Evolutionary conservation across 2,888 invertebrate species (phyloP).

Genomic region (Nemurella pictetii): DNA sequence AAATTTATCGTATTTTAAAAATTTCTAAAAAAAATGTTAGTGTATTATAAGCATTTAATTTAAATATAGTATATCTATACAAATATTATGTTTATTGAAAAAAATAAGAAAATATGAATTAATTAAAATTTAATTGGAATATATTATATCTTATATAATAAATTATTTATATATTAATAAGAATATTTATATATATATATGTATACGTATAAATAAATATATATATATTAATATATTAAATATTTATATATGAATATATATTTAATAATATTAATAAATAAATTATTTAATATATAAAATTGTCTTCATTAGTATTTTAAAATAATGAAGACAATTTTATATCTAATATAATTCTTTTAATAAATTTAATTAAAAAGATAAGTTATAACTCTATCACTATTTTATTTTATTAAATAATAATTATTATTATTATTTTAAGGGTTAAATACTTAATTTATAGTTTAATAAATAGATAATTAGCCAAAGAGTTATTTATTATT

Average conservation of each 20-base stretch:
- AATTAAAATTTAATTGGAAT: background rate
- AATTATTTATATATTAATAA: constrained; percentile 46
- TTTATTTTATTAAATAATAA: constrained; percentile 34
- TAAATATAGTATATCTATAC: constrained; percentile 45
- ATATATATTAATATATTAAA: constrained; percentile 35
- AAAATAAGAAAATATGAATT: background rate
- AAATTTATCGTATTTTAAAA: background rate
- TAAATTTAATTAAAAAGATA: constrained; percentile 33
- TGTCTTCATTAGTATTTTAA: constrained; percentile 42
- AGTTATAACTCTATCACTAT: no score
- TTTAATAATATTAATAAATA: constrained; percentile 38
- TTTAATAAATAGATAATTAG: constrained; percentile 20
- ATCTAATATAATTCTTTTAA: constrained; percentile 46
- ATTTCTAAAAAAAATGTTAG: background rate
- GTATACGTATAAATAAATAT: constrained; percentile 39
- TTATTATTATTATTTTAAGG: constrained; percentile 44
- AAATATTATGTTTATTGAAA: constrained; percentile 40
- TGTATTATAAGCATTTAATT: constrained; percentile 45
- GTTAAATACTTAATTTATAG: constrained; percentile 31
- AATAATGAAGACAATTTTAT: constrained; percentile 44
- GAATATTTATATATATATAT: constrained; percentile 44
- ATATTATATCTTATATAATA: no score
- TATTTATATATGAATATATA: constrained; percentile 32
- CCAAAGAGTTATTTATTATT: constrained; percentile 35
- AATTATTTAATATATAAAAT: constrained; percentile 38